phyloP scores from a whole-genome alignment of 2,888 invertebrate genomes.

The Nymphalis c-album region DNA sequence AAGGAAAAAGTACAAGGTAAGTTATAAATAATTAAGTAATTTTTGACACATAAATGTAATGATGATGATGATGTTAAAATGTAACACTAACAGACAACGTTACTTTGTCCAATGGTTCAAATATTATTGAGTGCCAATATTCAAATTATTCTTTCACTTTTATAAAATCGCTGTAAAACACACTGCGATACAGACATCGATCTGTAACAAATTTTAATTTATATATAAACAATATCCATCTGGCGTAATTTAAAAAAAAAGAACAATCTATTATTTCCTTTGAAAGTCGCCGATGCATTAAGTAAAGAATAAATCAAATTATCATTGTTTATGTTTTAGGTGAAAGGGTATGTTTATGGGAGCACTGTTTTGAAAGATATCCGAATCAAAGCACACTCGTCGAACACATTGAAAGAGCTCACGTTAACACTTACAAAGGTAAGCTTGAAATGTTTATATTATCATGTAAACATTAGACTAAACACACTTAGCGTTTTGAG shows the following conservation, averaged over 20 bases:
- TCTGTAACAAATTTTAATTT: background rate
- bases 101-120: too few species aligned
- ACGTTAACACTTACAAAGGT: conserved; percentile 92
- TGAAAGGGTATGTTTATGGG: conserved; percentile 88
- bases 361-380: conserved; percentile 90
- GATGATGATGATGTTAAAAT: too few species aligned
- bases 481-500: background rate
- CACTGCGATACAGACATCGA: background rate
- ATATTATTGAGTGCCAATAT: too few species aligned
- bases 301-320: conserved; percentile 33
- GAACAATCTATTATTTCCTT: conserved; percentile 10
- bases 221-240: background rate
- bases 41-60: too few species aligned
- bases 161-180: background rate
- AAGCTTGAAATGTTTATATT: conserved; percentile 32
- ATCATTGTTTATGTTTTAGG: conserved; percentile 56
- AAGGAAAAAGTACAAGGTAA: conserved; percentile 67
- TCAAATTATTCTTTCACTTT: too few species aligned
- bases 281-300: conserved; percentile 15
- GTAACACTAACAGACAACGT: too few species aligned
- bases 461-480: conserved; percentile 11
- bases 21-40: background rate
- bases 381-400: conserved; percentile 90
- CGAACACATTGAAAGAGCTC: conserved; percentile 91
- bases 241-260: conserved; percentile 1